Conservation (phyloP, 2,797 vertebrate genomes). For the Siniperca obscura region DNA sequence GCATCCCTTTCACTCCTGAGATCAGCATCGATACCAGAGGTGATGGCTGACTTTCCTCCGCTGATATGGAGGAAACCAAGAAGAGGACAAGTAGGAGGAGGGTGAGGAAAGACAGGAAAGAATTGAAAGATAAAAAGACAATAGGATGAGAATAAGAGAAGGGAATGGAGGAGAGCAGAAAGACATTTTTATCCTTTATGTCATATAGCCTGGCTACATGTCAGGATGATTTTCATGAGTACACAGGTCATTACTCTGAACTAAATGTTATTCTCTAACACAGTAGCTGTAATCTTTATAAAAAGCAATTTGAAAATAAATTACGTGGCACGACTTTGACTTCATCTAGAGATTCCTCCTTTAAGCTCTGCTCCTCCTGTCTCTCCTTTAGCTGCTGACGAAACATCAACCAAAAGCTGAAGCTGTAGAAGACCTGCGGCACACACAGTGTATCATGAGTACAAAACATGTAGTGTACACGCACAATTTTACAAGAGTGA, state of each 20-base stretch:
- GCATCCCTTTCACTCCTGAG: conserved; percentile 74
- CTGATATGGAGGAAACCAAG: conserved; percentile 52
- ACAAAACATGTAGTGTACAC: not conserved
- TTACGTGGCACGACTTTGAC: conserved; percentile 62
- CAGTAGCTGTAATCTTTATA: not conserved
- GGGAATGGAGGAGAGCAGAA: not conserved
- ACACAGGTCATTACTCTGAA: not conserved
- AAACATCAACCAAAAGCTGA: conserved; percentile 87
- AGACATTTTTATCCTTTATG: not conserved
- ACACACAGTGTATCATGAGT: conserved; percentile 8
- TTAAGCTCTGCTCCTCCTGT: conserved; percentile 55
- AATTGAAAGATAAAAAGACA: not conserved
- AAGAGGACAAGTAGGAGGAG: not conserved
- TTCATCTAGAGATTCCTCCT: conserved; percentile 70
- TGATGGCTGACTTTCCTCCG: conserved; percentile 68
- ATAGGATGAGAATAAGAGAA: not conserved
- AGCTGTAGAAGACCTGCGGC: conserved; percentile 82
- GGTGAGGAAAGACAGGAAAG: not conserved
- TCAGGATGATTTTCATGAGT: not conserved
- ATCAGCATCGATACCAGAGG: conserved; percentile 79
- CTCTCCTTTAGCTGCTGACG: conserved; percentile 83
- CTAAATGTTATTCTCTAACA: conserved; percentile 9
- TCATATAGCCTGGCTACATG: not conserved
- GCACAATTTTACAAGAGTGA: not conserved
- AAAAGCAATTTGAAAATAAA: conserved; percentile 20